Conservation (phyloP, 2,113 vertebrate species). For the Macrotis lagotis region DNA sequence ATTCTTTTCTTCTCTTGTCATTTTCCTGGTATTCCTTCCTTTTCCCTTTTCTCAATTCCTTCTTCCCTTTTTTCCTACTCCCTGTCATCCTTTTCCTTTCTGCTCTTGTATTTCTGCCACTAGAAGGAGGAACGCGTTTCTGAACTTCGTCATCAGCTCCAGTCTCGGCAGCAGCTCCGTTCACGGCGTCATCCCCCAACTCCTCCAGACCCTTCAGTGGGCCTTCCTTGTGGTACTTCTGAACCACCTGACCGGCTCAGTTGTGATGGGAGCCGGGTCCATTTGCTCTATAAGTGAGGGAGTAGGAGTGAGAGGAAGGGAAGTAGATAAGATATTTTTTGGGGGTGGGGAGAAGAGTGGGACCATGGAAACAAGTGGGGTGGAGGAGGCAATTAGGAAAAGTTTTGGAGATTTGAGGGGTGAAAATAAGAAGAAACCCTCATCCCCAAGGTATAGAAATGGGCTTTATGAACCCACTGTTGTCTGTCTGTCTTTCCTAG, state of each 20-base stretch:
- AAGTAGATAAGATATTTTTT: not conserved
- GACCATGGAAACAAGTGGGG: not conserved
- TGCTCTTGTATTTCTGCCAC: slow-evolving; percentile 39
- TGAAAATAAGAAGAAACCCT: not conserved
- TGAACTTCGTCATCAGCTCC: slow-evolving; percentile 92
- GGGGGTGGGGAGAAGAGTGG: not conserved
- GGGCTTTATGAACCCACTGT: not conserved
- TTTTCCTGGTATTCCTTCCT: not conserved
- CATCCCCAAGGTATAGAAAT: not conserved
- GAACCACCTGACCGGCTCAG: slow-evolving; percentile 90
- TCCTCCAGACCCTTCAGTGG: slow-evolving; percentile 76
- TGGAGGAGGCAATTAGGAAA: not conserved
- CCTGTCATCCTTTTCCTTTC: not conserved
- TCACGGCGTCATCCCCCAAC: slow-evolving; percentile 87
- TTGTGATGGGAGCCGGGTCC: slow-evolving; percentile 94
- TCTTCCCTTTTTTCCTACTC: not conserved
- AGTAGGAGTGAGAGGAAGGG: not conserved
- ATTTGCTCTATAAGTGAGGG: slow-evolving; percentile 93
- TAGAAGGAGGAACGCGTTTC: slow-evolving; percentile 96
- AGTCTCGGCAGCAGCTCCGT: slow-evolving; percentile 91
- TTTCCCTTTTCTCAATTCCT: slow-evolving; percentile 13
- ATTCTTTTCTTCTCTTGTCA: not conserved
- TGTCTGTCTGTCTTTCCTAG: slow-evolving; percentile 17
- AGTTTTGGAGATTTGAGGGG: not conserved
- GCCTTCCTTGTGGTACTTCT: slow-evolving; percentile 67